phyloP scores from a whole-genome alignment of 2,797 vertebrate genomes.

The Sebastes matsubarae region DNA sequence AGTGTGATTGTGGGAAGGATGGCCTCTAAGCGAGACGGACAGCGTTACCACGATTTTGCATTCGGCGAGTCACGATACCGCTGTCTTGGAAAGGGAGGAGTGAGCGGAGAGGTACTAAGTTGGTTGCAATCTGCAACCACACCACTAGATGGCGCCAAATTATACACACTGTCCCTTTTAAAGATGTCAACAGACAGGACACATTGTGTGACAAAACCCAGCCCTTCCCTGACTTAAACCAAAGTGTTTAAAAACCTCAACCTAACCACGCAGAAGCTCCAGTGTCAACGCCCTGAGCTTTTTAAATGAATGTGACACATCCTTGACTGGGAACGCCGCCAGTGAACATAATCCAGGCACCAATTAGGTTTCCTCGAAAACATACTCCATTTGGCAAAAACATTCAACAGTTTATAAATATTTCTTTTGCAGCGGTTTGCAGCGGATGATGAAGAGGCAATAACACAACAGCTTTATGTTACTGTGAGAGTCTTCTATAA shows the following conservation, averaged over 20 bases:
- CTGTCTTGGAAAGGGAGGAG: not conserved
- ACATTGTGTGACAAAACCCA: not conserved
- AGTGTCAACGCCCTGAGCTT: not conserved
- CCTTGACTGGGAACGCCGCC: not conserved
- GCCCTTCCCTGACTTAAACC: not conserved
- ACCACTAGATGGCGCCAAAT: not conserved
- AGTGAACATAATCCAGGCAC: conserved; percentile 2
- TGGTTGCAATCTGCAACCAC: not conserved
- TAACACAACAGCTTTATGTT: conserved; percentile 15
- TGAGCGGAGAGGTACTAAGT: not conserved
- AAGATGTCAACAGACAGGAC: not conserved
- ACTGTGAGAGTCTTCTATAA: conserved; percentile 4
- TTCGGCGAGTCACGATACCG: not conserved
- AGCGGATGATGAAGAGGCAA: not conserved
- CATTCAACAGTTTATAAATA: not conserved
- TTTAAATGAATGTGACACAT: not conserved
- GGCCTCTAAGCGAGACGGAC: not conserved
- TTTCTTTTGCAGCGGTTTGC: not conserved
- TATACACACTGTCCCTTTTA: not conserved
- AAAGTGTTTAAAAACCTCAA: not conserved
- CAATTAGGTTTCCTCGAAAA: not conserved
- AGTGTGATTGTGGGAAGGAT: not conserved
- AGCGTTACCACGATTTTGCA: not conserved
- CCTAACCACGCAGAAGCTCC: not conserved
- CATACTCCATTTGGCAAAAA: not conserved